Conservation (phyloP, 2,113 vertebrate genomes). For the Gallinago media region DNA sequence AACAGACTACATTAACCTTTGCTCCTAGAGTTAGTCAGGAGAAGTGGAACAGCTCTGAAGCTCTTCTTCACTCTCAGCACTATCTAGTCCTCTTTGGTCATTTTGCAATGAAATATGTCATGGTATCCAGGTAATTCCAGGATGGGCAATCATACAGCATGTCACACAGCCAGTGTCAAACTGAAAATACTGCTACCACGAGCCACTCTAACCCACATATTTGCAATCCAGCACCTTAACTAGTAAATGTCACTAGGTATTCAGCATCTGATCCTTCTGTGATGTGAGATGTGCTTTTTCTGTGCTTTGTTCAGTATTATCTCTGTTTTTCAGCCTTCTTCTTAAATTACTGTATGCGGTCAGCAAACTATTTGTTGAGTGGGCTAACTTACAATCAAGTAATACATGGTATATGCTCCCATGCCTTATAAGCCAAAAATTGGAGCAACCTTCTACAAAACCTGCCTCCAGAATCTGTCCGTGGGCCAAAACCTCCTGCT, state of each 20-base stretch:
- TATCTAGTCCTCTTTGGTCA: background rate
- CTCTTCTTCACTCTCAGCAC: background rate
- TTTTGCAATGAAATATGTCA: background rate
- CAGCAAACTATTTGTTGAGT: constrained; percentile 58
- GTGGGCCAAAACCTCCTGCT: constrained; percentile 53
- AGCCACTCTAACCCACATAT: background rate
- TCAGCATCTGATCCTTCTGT: background rate
- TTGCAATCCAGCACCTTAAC: background rate
- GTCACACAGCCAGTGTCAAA: background rate
- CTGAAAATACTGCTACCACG: background rate
- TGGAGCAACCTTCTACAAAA: constrained; percentile 44
- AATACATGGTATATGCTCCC: constrained; percentile 34
- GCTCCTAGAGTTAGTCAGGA: background rate
- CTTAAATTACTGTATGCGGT: constrained; percentile 35
- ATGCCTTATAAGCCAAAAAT: constrained; percentile 42
- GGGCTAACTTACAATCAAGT: constrained; percentile 55
- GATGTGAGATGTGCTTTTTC: background rate
- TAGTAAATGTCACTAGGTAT: background rate
- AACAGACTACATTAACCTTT: background rate
- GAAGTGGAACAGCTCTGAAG: background rate
- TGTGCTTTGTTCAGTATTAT: background rate
- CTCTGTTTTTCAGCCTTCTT: constrained; percentile 21
- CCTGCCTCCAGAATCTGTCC: constrained; percentile 38
- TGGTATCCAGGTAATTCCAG: background rate
- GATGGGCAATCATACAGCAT: background rate